Percentiles rank a stretch among this genome's conserved stretches.
Evolutionary conservation across 2,797 vertebrate species (phyloP).

Genomic region (Microctenopoma stevenorrisi): DNA sequence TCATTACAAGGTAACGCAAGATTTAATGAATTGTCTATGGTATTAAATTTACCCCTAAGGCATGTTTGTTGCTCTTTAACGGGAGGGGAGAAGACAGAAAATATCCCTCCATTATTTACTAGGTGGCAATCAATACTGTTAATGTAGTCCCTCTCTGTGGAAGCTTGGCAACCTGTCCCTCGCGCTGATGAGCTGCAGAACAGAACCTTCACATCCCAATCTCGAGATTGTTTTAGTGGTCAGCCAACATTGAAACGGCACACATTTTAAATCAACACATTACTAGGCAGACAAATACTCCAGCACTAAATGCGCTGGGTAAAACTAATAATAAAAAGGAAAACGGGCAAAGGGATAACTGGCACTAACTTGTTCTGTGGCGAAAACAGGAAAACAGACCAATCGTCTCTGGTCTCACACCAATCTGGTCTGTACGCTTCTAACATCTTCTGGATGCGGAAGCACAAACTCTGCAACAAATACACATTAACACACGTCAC

Average conservation of each 20-base stretch:
- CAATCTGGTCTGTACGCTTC: slow-evolving; percentile 95
- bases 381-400: slow-evolving; percentile 98
- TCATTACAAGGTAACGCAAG: slow-evolving; percentile 18
- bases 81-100: slow-evolving; percentile 21
- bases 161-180: slow-evolving; percentile 34
- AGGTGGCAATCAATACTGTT: slow-evolving; percentile 46
- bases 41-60: slow-evolving; percentile 29
- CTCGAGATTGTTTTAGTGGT: slow-evolving; percentile 22
- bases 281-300: background rate
- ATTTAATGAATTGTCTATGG: slow-evolving; percentile 25
- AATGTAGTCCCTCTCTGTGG: slow-evolving; percentile 38
- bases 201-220: slow-evolving; percentile 22
- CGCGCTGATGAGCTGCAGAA: slow-evolving; percentile 35
- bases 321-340: background rate
- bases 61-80: slow-evolving; percentile 34
- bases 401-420: slow-evolving; percentile 94
- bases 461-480: slow-evolving; percentile 89
- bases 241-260: slow-evolving; percentile 9
- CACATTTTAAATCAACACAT: background rate
- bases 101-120: slow-evolving; percentile 40
- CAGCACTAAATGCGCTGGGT: background rate
- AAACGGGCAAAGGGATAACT: background rate
- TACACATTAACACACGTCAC: slow-evolving; percentile 10
- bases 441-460: slow-evolving; percentile 97
- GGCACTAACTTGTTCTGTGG: slow-evolving; percentile 93